Evolutionary conservation across 2,888 invertebrate genomes (phyloP), one percentile per base, ranked within the genome.

Genomic region (Athalia rosae): DNA sequence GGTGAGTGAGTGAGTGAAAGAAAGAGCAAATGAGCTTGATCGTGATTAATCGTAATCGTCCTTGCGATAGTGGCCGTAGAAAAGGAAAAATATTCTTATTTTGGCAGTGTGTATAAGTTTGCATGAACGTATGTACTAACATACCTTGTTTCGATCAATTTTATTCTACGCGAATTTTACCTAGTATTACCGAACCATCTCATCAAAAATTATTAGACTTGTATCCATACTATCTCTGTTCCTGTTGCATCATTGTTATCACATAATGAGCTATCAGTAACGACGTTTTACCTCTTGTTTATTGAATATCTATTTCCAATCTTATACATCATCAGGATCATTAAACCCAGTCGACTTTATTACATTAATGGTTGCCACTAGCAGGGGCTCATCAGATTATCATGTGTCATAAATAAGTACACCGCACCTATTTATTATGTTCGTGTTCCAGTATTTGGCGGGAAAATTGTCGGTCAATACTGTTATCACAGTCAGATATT

Each of bases 221-320:
- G 71, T 45, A 56, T 71, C 58, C 58, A 56, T 71, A 58, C 71
- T 71, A 56, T 45, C 45, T 71, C 43, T 58, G 43, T 7, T 45
- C 28, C 58, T 45, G 43, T 6, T 15, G 6, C 13, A 56, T 43
- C 11, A 13, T 9, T 56, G 15, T n/a, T 41, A 69, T 69, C 69
- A 53, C 53, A 56, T 9, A 7, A 41, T 15, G 8, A 69, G 43
- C 56, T 43, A 7, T 1, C 53, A 11, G 41, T 53, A 3, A 7
- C 13, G 41, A 13, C 69, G 4, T 28, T 50, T n/a, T 53, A 41
- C 11, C 4, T n/a, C 41, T 11, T 6, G 43, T 41, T 28, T 56
- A 43, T 41, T 8, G 3, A 9, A 13, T 58, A 28, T 28, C 0
- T n/a, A 43, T n/a, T 69, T 58, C 8, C 11, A 13, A 61, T 8